Conservation (phyloP, 2,888 invertebrate genomes). For the Leptopilina drosophilae region DNA sequence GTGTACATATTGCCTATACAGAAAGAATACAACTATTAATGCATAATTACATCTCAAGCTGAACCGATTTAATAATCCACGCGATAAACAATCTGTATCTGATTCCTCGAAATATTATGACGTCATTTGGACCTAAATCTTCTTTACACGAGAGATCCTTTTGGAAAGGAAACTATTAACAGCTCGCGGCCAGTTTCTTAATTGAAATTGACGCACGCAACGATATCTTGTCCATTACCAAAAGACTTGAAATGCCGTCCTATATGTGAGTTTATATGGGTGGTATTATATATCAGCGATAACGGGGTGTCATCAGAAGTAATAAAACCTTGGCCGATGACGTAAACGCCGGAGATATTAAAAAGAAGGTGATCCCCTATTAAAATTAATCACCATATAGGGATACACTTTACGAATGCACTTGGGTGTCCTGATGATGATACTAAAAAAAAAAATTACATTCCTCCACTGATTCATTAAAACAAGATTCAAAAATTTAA, state of each 20-base stretch:
- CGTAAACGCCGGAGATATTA: conserved; percentile 19
- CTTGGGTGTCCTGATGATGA: conserved; percentile 27
- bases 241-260: conserved; percentile 12
- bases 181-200: conserved; percentile 23
- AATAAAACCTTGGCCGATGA: conserved; percentile 37
- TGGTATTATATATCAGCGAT: conserved; percentile 34
- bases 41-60: conserved; percentile 1
- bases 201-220: conserved; percentile 36
- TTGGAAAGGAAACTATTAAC: conserved; percentile 18
- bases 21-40: not conserved
- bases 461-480: conserved; percentile 17
- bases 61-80: not conserved
- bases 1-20: not conserved
- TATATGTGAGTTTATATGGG: not conserved
- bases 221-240: conserved; percentile 15
- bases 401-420: conserved; percentile 1
- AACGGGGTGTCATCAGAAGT: conserved; percentile 30
- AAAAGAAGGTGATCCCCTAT: conserved; percentile 31
- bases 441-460: not conserved
- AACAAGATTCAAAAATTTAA: conserved; percentile 16
- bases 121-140: conserved; percentile 9
- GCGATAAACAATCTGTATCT: too few species aligned
- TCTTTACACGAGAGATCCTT: not conserved
- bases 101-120: conserved; percentile 21
- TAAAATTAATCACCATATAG: conserved; percentile 29